A percentile compares a stretch with the other conserved stretches of the same genome.
Conservation (phyloP, 1,140 invertebrate species). For the Magallana gigas region DNA sequence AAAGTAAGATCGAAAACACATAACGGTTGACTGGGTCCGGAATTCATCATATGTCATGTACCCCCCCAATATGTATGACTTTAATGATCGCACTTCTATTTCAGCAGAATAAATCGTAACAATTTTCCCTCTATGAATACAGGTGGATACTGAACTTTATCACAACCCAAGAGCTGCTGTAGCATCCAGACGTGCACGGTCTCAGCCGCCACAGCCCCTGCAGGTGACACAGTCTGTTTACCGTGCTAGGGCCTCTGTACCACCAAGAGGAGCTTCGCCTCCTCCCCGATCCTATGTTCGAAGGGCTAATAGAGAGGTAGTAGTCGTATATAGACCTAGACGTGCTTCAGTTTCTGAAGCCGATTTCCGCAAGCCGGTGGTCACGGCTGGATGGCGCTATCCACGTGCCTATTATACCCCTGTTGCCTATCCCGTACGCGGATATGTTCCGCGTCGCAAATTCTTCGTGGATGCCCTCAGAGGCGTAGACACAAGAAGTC, state of each 20-base stretch:
- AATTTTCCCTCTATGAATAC: constrained; percentile 59
- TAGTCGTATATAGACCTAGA: constrained; percentile 45
- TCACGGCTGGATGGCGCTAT: constrained; percentile 52
- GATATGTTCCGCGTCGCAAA: constrained; percentile 33
- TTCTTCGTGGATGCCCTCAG: constrained; percentile 21
- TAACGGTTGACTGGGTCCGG: constrained; percentile 59
- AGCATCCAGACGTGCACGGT: constrained; percentile 57
- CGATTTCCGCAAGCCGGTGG: constrained; percentile 44
- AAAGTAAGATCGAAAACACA: constrained; percentile 12
- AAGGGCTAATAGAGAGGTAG: constrained; percentile 54
- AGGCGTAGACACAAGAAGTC: constrained; percentile 34
- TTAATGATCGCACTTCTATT: constrained; percentile 45
- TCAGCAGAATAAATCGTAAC: constrained; percentile 52
- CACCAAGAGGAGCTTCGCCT: constrained; percentile 47
- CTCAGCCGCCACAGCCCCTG: constrained; percentile 44
- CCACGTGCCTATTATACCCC: constrained; percentile 13
- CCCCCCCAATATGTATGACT: constrained; percentile 39
- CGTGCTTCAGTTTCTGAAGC: constrained; percentile 41
- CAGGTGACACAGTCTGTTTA: constrained; percentile 17
- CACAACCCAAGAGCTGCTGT: constrained; percentile 60
- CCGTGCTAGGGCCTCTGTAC: constrained; percentile 42
- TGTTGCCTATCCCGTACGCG: neutral
- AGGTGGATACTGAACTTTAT: constrained; percentile 64
- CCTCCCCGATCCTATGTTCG: constrained; percentile 42
- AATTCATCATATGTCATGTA: constrained; percentile 41